Evolutionary conservation across 2,113 vertebrate species (phyloP), one percentile per base, ranked within the genome.

Genomic region (Callaeas wilsoni): DNA sequence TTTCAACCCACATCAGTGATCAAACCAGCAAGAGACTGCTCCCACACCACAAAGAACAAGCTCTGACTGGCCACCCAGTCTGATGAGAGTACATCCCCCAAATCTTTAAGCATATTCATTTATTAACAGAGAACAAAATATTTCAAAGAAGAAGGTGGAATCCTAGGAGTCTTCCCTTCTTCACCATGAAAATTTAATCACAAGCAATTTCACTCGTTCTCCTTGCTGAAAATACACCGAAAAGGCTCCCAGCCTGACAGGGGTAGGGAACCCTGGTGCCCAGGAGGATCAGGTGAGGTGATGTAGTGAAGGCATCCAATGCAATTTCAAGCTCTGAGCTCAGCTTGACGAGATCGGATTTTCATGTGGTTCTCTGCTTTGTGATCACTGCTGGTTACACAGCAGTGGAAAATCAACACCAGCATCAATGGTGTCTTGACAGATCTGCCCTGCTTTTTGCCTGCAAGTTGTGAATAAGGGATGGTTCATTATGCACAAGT

Each of bases 111-210:
- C 60, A 84, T 88, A 93, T 84, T 96, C 93, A 91, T 70, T 95
- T 95, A 87, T 96, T 96, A 94, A 91, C 42, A 30, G 63, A 75
- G 86, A 97, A 95, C 90, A 87, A 92, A 89, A 77, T 92, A 86
- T 95, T 95, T 92, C 88, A 96, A 90, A 94, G 91, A 50, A 65
- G 86, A 63, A 75, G 84, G 86, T 79, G 67, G 70, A 95, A 95
- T 95, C 88, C 88, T 93, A 91, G 69, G 79, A 97, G 82, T 60
- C 67, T 71, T 93, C 64, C 41, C 84, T 94, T 93, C 94, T 77
- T 77, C 85, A 39, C 78, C 82, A 94, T 94, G 82, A 94, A 94
- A 96, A 95, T 84, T 94, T 96, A 95, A 95, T 96, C 95, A 95
- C 78, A 97, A 85, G 91, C 93, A 87, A 91, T 90, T 96, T 95